These are phyloP conservation scores for Nannoperca australis DNA, from an alignment of 2,797 vertebrate genomes.

Conservation along the genomic window DNA sequence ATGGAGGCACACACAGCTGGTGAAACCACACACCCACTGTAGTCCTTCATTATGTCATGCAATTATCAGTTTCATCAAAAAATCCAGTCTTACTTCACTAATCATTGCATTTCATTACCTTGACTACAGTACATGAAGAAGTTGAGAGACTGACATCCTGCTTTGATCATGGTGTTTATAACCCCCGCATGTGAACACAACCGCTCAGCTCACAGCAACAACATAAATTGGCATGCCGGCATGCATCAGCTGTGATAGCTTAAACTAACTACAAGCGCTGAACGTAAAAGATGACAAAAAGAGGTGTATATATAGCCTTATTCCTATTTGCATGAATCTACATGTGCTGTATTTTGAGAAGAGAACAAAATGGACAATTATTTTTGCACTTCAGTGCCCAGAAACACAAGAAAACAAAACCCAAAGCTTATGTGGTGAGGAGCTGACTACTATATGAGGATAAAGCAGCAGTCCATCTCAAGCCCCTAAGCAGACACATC, in stretches of 20 bases:
- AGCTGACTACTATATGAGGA: constrained; percentile 37
- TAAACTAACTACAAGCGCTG: not conserved
- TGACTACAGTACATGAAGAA: constrained; percentile 33
- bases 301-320: not conserved
- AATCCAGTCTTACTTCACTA: constrained; percentile 42
- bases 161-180: constrained; percentile 48
- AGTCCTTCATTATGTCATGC: constrained; percentile 43
- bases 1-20: constrained; percentile 35
- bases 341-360: constrained; percentile 5
- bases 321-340: constrained; percentile 24
- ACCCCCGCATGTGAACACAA: constrained; percentile 26
- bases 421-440: constrained; percentile 43
- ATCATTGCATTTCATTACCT: constrained; percentile 57
- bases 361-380: constrained; percentile 17
- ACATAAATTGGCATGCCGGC: constrained; percentile 12
- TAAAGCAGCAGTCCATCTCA: constrained; percentile 58
- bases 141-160: constrained; percentile 30
- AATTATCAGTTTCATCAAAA: constrained; percentile 38
- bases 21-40: constrained; percentile 9
- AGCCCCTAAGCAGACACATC: constrained; percentile 67
- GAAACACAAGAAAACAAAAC: constrained; percentile 32
- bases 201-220: constrained; percentile 9
- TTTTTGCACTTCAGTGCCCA: not conserved
- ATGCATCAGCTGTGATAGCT: not conserved
- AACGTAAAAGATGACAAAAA: not conserved